Base-by-base conservation (phyloP, 2,113 vertebrate species). In the Scophthalmus maximus region DNA sequence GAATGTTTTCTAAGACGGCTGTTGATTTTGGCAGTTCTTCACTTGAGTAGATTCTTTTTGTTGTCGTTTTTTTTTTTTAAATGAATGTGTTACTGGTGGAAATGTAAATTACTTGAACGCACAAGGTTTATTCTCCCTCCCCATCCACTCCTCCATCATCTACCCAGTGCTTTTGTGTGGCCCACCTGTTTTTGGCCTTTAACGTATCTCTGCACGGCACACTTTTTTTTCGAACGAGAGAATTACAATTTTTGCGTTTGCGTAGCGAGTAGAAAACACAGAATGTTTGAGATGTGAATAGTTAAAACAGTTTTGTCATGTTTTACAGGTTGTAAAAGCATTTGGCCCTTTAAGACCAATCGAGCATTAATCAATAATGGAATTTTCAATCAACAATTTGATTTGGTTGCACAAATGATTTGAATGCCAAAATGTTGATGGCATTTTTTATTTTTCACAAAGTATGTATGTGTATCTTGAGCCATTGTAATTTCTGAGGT, bases 281-380 rank as follows among this genome's bases (percentile, higher is more conserved):
- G 91, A 91, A 91, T 91, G 89, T 90, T 60, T 81, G 73, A 71
- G 47, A 85, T 69, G 73, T 27, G 51, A 70, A 22, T 76, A 72
- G 71, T 73, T 55, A 30, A n/a, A n/a, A 66, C 27, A 23, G 65
- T 73, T 70, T 3, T 66, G 65, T 82, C n/a, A 63, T 63, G 38
- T 83, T 83, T 75, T 62, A 51, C 55, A 42, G 63, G 68, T 73
- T 87, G 23, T 49, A 30, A n/a, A n/a, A 27, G 60, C 36, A 25
- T 18, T 75, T 50, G 47, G 73, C 56, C 72, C 76, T 71, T 74
- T 55, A 30, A 27, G 49, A 55, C 68, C 68, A 87, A 67, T 79
- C 59, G 40, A 56, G 38, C 75, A 55, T 58, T 32, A 74, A 44
- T 46, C 1, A 55, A 53, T 17, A 49, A 34, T 22, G 27, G 1